Evolutionary conservation across 2,888 invertebrate genomes (phyloP).

Genomic region (Nemurella pictetii): DNA sequence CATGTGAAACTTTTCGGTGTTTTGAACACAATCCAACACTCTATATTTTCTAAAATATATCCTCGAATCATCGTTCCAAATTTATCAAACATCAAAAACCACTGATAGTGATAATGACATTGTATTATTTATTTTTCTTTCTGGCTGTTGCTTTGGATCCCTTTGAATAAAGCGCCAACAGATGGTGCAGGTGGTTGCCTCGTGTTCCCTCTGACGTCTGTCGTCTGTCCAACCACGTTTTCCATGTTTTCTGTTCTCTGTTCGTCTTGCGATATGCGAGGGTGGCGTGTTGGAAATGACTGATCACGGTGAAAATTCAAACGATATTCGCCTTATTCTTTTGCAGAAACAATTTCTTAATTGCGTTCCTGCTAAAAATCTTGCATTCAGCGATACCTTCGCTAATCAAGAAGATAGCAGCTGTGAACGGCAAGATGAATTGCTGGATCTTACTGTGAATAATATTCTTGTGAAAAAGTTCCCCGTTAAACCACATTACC

Average conservation of each 20-base stretch:
- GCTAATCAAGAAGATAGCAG: slow-evolving; percentile 51
- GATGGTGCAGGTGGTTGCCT: not conserved
- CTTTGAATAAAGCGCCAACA: too few species aligned
- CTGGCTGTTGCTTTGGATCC: too few species aligned
- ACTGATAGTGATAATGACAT: too few species aligned
- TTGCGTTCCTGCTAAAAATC: not conserved
- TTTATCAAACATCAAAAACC: too few species aligned
- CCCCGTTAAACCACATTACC: slow-evolving; percentile 66
- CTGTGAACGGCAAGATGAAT: slow-evolving; percentile 55
- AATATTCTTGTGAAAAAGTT: slow-evolving; percentile 58
- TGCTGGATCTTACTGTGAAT: slow-evolving; percentile 63
- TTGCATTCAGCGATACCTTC: not conserved
- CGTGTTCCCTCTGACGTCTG: not conserved
- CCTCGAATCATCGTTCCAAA: too few species aligned
- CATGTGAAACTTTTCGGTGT: too few species aligned
- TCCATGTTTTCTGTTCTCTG: too few species aligned
- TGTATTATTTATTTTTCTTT: too few species aligned
- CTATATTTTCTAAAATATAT: too few species aligned
- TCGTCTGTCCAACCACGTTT: not conserved
- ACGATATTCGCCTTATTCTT: not conserved
- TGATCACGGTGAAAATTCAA: not conserved
- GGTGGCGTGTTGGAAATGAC: slow-evolving; percentile 4
- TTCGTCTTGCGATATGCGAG: not conserved
- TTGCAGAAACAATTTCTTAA: slow-evolving; percentile 20
- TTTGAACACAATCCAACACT: too few species aligned